Conservation (phyloP, 2,113 vertebrate species). For the Eolophus roseicapilla region DNA sequence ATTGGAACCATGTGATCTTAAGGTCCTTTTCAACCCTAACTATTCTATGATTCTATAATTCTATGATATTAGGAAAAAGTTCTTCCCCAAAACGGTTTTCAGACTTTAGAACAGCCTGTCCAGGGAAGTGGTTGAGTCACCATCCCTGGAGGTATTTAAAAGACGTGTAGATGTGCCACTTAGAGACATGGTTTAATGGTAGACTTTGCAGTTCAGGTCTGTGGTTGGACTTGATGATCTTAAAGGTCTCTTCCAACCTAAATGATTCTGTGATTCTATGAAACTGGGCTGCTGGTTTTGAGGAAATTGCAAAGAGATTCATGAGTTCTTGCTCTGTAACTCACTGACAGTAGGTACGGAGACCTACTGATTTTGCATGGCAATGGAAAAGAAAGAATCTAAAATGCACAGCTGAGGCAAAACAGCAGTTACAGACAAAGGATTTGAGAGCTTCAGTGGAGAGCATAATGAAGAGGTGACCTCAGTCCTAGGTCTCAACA, state of each 20-base stretch:
- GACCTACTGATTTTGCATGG: not conserved
- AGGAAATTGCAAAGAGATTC: not conserved
- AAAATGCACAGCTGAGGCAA: not conserved
- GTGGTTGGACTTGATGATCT: not conserved
- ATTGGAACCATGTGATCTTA: not conserved
- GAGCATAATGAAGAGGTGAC: not conserved
- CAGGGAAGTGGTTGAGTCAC: not conserved
- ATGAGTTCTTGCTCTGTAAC: not conserved
- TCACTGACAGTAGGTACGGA: not conserved
- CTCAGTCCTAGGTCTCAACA: not conserved
- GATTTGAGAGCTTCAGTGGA: not conserved
- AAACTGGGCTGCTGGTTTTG: not conserved
- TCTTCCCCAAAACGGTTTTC: not conserved
- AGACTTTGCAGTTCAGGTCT: not conserved
- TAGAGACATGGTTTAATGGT: not conserved
- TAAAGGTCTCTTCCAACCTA: not conserved
- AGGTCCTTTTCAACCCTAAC: not conserved
- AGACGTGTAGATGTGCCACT: fast-evolving
- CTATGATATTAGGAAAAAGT: not conserved
- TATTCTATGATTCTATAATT: not conserved
- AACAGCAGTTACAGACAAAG: not conserved
- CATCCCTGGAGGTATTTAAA: not conserved
- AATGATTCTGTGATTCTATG: not conserved
- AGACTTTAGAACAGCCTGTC: not conserved
- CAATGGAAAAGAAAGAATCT: not conserved